Conservation (phyloP, 1,140 invertebrate species). For the Tetramorium alpestre region DNA sequence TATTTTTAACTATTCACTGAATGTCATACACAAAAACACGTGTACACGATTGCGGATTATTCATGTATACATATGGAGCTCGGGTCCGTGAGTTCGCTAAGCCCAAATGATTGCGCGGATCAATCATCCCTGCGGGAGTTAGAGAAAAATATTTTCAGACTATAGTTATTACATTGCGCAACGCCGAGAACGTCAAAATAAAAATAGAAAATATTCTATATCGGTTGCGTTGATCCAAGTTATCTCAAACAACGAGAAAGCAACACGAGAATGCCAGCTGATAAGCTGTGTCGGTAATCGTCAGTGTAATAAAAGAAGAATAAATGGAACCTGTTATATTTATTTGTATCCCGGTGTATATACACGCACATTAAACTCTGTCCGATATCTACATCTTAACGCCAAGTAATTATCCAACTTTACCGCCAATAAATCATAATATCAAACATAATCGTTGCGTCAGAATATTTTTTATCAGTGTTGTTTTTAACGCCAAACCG, state of each 20-base stretch:
- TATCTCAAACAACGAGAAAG: background rate
- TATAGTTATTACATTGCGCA: background rate
- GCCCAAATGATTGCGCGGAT: background rate
- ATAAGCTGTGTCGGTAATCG: background rate
- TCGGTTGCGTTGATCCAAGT: background rate
- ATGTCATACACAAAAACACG: no score
- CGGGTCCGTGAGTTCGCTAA: background rate
- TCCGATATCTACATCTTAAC: background rate
- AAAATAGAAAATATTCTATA: background rate
- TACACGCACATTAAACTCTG: background rate
- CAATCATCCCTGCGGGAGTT: background rate
- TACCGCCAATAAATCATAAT: background rate
- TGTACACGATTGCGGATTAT: no score
- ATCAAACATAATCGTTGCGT: conserved; percentile 1
- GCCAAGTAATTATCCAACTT: background rate
- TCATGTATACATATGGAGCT: background rate
- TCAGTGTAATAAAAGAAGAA: background rate
- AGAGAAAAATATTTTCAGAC: background rate
- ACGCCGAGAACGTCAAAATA: background rate
- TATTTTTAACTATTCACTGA: background rate
- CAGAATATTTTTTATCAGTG: background rate
- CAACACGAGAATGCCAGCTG: conserved; percentile 7
- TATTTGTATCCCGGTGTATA: background rate
- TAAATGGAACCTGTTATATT: conserved; percentile 9
- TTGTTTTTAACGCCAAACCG: background rate